phyloP scores from a whole-genome alignment of 1,140 invertebrate genomes.

The Drosophila pallidifrons region DNA sequence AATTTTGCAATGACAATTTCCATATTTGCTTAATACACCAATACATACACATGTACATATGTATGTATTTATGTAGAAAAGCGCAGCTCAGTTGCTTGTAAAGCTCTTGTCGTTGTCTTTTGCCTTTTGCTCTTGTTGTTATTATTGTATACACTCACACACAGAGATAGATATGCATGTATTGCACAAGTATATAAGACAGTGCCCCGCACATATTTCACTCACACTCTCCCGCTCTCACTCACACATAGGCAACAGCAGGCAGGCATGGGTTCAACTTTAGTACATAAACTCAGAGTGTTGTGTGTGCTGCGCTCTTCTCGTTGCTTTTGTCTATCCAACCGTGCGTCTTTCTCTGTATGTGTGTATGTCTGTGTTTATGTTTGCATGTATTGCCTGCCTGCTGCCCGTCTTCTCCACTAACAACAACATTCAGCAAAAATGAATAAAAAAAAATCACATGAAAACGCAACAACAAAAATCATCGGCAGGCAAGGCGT shows the following conservation, averaged over 20 bases:
- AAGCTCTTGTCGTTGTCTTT: constrained; percentile 55
- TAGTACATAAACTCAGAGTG: constrained; percentile 59
- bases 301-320: constrained; percentile 58
- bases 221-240: constrained; percentile 52
- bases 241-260: constrained; percentile 40
- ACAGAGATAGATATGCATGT: constrained; percentile 9
- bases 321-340: constrained; percentile 80
- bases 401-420: constrained; percentile 15
- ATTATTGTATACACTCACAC: constrained; percentile 55
- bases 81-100: constrained; percentile 45
- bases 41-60: constrained; percentile 11
- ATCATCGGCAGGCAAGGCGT: constrained; percentile 43
- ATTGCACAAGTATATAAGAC: constrained; percentile 7
- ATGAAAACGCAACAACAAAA: constrained; percentile 58
- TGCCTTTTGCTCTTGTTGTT: constrained; percentile 41
- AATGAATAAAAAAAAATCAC: constrained; percentile 41
- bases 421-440: constrained; percentile 40
- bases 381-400: constrained; percentile 20
- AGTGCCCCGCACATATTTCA: constrained; percentile 49
- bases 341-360: constrained; percentile 56
- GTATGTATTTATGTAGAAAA: constrained; percentile 15
- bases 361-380: constrained; percentile 25
- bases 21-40: constrained; percentile 38
- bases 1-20: constrained; percentile 48
- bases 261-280: constrained; percentile 71